These are phyloP conservation scores for Diphyllodes magnificus DNA, from an alignment of 2,113 vertebrate species.

Conservation along the genomic window DNA sequence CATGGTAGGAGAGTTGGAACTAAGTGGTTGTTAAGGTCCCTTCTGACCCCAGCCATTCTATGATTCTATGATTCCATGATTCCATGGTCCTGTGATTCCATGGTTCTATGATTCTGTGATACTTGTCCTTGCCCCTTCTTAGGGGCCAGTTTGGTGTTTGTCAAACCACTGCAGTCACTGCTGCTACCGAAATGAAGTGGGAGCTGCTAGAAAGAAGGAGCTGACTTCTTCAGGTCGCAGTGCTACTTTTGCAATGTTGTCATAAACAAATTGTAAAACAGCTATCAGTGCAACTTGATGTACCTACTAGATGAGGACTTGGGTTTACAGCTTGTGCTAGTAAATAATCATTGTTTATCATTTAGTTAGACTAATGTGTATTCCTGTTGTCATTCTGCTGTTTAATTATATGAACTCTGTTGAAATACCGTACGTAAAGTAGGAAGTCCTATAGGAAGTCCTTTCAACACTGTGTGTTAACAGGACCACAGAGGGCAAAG, in stretches of 20 bases:
- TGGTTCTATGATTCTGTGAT: not conserved
- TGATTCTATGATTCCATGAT: not conserved
- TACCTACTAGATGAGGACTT: not conserved
- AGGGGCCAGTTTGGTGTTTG: not conserved
- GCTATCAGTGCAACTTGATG: rapidly evolving
- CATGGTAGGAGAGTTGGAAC: not conserved
- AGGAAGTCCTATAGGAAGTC: not conserved
- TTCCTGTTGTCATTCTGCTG: not conserved
- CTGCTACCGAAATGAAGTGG: not conserved
- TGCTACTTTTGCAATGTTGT: not conserved
- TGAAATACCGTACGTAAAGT: not conserved
- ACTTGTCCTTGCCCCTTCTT: not conserved
- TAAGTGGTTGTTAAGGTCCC: rapidly evolving
- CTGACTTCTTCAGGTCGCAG: not conserved
- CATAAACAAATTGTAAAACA: not conserved
- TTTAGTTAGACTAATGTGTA: not conserved
- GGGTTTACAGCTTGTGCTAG: not conserved
- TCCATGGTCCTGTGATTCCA: not conserved
- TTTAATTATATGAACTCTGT: not conserved
- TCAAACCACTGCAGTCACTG: not conserved
- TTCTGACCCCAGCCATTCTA: not conserved
- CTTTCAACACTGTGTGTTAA: not conserved
- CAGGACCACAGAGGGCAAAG: not conserved
- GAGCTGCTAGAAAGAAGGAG: not conserved
- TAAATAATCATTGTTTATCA: not conserved